Evolutionary conservation across 2,888 invertebrate species (phyloP).

Genomic region (Torymus auratus): DNA sequence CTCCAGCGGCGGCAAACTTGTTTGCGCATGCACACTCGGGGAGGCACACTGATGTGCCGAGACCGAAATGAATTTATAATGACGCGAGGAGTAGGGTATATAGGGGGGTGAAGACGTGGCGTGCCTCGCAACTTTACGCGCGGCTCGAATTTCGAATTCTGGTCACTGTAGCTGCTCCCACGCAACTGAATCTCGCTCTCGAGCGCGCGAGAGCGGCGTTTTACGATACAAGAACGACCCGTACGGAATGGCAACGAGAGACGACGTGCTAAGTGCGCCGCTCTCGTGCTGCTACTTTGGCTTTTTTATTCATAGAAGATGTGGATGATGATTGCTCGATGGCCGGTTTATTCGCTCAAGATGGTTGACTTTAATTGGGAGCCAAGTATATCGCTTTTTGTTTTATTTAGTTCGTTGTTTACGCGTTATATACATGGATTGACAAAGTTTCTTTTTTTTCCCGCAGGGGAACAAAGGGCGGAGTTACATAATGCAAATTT

Average conservation of each 20-base stretch:
- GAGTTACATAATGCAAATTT: no score
- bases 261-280: conserved; percentile 6
- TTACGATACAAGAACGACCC: conserved; percentile 8
- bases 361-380: no score
- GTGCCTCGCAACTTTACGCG: conserved; percentile 11
- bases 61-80: conserved; percentile 25
- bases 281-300: no score
- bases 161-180: not conserved
- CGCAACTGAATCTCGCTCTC: no score
- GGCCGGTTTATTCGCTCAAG: no score
- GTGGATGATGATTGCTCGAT: no score
- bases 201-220: not conserved
- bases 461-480: no score
- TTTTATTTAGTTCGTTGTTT: no score
- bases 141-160: conserved; percentile 19
- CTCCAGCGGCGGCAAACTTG: not conserved
- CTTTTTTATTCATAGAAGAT: no score
- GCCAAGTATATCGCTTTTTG: no score
- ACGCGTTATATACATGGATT: no score
- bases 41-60: not conserved
- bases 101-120: not conserved
- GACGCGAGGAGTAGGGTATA: not conserved
- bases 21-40: not conserved
- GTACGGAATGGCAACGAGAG: conserved; percentile 32
- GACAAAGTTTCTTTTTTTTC: no score